Conservation (phyloP, 2,888 invertebrate species). For the Idaea biselata region DNA sequence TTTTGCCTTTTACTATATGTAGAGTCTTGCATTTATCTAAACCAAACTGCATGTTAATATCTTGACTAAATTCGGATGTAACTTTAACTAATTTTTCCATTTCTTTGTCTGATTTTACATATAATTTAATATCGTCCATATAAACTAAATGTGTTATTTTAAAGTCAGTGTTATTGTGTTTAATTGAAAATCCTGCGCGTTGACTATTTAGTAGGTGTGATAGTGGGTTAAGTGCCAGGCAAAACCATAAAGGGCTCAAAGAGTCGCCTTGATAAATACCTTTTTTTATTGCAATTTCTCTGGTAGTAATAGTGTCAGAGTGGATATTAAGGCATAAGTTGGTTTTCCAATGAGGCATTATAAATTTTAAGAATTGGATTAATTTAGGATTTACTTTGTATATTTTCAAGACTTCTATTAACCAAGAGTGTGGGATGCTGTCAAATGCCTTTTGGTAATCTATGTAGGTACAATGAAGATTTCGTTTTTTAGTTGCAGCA, state of each 20-base stretch:
- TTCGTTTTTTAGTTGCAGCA: background rate
- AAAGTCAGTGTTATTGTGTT: conserved; percentile 1
- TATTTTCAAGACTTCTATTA: conserved; percentile 12
- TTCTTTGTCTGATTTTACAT: background rate
- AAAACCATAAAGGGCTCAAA: conserved; percentile 21
- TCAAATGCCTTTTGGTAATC: conserved; percentile 11
- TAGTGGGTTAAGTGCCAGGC: conserved; percentile 18
- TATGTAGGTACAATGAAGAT: conserved; percentile 4
- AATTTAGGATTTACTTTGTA: conserved; percentile 20
- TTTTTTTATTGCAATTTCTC: conserved; percentile 13
- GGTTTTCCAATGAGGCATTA: conserved; percentile 15
- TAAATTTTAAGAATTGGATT: conserved; percentile 8
- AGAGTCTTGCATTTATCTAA: background rate
- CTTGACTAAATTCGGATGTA: background rate
- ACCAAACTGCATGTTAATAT: background rate
- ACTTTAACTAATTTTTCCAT: background rate
- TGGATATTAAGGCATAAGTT: conserved; percentile 4
- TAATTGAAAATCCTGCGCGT: conserved; percentile 6
- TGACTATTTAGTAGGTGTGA: conserved; percentile 9
- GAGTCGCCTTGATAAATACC: conserved; percentile 22
- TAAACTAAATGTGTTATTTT: background rate
- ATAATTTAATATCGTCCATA: conserved; percentile 1
- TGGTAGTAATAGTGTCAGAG: conserved; percentile 1
- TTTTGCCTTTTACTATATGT: background rate
- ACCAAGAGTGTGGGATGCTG: conserved; percentile 17